Base-by-base conservation (phyloP, 1,140 invertebrate genomes). In the Patella vulgata region DNA sequence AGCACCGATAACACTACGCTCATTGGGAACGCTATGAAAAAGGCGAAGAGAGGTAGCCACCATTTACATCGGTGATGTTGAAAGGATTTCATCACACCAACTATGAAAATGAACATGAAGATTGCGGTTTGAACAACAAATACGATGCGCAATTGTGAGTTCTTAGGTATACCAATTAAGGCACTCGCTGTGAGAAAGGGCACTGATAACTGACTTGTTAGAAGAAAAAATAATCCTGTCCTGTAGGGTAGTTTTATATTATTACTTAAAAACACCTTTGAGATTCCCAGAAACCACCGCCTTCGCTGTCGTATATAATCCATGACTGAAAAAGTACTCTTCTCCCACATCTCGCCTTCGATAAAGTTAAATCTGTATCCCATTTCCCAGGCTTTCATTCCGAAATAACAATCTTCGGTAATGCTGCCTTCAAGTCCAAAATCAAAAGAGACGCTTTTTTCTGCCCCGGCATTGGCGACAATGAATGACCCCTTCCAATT, bases 391-490 rank as follows among this genome's bases (percentile, higher is more conserved):
- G 96, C 96, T 62, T 92, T 90, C 92, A 98, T 96, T 0, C 93
- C 94, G 86, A 98, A 98, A 80, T 91, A 98, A 79, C 95, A 97
- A 82, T 98, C 96, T 83, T 98, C 96, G 27, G 96, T n/a, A n/a
- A n/a, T n/a, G n/a, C n/a, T n/a, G n/a, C n/a, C 94, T 83, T 97
- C 95, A 44, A 93, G 87, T 2, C 96, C 96, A 82, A 97, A 95
- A 83, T 98, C 94, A 85, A 96, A 98, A 0, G 94, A 93, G 1
- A 98, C 94, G 61, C 90, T 88, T 73, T 90, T 90, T 83, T 98
- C 96, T 2, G 94, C 94, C 73, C 88, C 88, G 50, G 92, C 89
- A 91, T 96, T 84, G 50, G 89, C 88, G 5, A 82, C 82, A 9
- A 85, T 82, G 65, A 81, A 85, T 0, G 83, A 85, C 5, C 84